phyloP scores from a whole-genome alignment of 2,113 vertebrate genomes.

The Erythrocercus mccallii region DNA sequence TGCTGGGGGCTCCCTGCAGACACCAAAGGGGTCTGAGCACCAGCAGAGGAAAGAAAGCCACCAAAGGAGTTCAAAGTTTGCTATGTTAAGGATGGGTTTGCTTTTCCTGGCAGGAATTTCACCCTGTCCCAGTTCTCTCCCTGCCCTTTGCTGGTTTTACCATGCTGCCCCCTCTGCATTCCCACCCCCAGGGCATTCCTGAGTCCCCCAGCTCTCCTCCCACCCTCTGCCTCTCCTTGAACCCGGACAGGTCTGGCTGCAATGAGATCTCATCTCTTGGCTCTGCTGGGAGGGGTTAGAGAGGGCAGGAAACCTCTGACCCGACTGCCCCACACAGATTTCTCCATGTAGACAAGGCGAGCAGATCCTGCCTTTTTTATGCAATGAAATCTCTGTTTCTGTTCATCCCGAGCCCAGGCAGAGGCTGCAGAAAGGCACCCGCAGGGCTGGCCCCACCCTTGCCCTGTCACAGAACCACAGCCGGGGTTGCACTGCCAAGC shows the following conservation, averaged over 20 bases:
- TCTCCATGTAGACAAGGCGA: conserved; percentile 10
- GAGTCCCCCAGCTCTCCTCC: too few species aligned
- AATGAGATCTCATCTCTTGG: not conserved
- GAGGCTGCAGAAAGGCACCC: not conserved
- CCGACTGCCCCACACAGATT: not conserved
- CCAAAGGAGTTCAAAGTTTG: not conserved
- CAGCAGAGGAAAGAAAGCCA: not conserved
- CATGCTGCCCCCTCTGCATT: not conserved
- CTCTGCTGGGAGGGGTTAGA: not conserved
- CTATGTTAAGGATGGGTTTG: not conserved
- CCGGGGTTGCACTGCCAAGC: not conserved
- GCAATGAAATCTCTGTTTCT: fast-evolving
- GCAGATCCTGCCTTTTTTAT: not conserved
- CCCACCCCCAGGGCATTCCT: fast-evolving
- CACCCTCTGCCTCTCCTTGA: not conserved
- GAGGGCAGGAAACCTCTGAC: not conserved
- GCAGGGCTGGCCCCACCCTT: not conserved
- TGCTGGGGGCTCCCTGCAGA: not conserved
- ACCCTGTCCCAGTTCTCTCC: not conserved
- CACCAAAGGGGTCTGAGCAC: not conserved
- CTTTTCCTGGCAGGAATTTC: not conserved
- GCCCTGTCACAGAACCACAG: not conserved
- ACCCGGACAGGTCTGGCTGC: not conserved
- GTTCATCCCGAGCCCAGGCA: not conserved
- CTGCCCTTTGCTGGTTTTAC: not conserved